phyloP scores from a whole-genome alignment of 92 coral and sea anemone genomes.

The Phymanthus crucifer region DNA sequence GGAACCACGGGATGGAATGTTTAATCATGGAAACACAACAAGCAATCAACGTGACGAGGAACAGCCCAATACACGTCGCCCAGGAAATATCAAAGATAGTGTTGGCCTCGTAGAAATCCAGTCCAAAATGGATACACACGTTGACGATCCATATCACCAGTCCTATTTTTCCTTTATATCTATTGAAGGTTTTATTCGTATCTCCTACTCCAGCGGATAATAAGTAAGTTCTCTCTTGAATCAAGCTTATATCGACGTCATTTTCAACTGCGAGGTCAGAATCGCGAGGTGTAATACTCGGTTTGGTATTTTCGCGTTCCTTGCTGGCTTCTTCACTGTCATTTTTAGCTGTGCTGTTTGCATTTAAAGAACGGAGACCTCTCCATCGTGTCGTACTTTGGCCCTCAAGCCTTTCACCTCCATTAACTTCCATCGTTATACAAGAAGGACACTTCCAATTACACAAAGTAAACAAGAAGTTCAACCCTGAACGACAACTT shows the following conservation, averaged over 20 bases:
- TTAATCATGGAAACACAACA: constrained; percentile 78
- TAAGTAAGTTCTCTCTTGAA: constrained; percentile 67
- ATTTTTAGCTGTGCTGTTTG: background rate
- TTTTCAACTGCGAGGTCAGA: constrained; percentile 9
- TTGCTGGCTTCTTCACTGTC: background rate
- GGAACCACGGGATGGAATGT: constrained; percentile 91
- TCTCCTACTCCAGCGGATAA: constrained; percentile 91
- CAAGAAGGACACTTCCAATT: background rate
- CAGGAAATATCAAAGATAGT: constrained; percentile 84
- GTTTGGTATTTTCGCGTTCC: background rate
- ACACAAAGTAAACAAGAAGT: background rate
- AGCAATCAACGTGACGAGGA: constrained; percentile 65
- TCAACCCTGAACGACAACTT: background rate
- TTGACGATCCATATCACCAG: constrained; percentile 73
- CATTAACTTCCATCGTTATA: background rate
- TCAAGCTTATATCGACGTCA: constrained; percentile 67
- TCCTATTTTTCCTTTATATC: constrained; percentile 77
- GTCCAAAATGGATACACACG: constrained; percentile 73
- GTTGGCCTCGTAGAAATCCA: constrained; percentile 86
- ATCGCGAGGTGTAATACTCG: constrained; percentile 10
- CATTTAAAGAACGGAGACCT: constrained; percentile 2
- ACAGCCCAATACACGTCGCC: constrained; percentile 89
- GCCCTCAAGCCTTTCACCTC: background rate
- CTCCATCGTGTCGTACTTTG: constrained; percentile 22
- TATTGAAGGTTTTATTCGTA: constrained; percentile 62